Conservation (phyloP, 2,888 invertebrate species). For the Acleris sparsana region DNA sequence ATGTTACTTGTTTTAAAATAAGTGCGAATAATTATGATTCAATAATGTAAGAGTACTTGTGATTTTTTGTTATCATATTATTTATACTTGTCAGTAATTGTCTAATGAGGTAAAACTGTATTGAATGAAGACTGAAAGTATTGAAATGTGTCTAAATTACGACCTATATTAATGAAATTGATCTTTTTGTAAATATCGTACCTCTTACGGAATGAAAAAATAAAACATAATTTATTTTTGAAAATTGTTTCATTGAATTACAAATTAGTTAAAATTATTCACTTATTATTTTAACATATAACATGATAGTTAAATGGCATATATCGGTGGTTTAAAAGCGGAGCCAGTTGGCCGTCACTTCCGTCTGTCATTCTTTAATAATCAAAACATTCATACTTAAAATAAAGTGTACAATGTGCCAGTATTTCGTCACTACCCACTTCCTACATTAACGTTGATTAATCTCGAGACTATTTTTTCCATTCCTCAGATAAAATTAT, state of each 20-base stretch:
- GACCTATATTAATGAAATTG: conserved; percentile 48
- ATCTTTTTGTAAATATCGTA: conserved; percentile 63
- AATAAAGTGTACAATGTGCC: conserved; percentile 15
- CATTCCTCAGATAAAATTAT: too few species aligned
- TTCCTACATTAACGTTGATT: too few species aligned
- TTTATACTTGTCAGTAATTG: conserved; percentile 1
- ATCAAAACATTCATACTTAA: conserved; percentile 5
- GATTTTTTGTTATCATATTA: background rate
- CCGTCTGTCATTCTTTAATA: conserved; percentile 13
- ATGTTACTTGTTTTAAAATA: background rate
- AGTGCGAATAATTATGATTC: background rate
- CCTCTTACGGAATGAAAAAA: conserved; percentile 69
- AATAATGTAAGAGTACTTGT: conserved; percentile 5
- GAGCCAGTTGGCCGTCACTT: conserved; percentile 25
- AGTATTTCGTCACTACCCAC: background rate
- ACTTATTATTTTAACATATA: conserved; percentile 35
- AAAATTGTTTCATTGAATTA: conserved; percentile 59
- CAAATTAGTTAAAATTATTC: conserved; percentile 27
- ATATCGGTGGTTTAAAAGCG: conserved; percentile 41
- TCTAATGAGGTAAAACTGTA: conserved; percentile 66
- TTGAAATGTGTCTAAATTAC: conserved; percentile 65
- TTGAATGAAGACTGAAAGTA: conserved; percentile 78
- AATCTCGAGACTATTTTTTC: too few species aligned
- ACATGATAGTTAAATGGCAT: conserved; percentile 43
- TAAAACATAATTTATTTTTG: conserved; percentile 77